Evolutionary conservation across 2,797 vertebrate genomes (phyloP), one percentile per base, ranked within the genome.

Genomic region (Sebastes hubbsi): DNA sequence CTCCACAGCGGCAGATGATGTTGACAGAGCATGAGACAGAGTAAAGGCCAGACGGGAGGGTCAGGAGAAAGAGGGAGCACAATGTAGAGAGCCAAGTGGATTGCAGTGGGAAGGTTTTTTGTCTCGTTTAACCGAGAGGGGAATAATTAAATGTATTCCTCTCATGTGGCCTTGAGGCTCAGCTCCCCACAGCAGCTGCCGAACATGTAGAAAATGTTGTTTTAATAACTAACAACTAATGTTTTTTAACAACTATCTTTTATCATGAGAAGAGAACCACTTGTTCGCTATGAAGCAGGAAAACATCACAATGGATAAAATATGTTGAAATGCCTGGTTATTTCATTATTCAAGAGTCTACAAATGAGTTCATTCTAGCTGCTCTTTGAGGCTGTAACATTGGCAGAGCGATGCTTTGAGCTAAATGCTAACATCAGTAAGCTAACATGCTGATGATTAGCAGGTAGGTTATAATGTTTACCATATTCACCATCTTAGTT

Each of bases 21-120:
- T 90, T 92, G 90, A 91, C 87, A 89, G 92, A 91, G 86, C 79
- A 92, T 85, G 88, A 92, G 88, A 92, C 80, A 22, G 87, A 86
- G 81, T 75, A 85, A 89, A 89, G 86, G 87, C 78, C 80, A 86
- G 90, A 82, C 76, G 52, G 83, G 77, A 82, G 78, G 85, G 78
- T 88, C 65, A 69, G 86, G 85, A 78, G 86, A 86, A 83, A 89
- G 82, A 84, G 67, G 73, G 71, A 42, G 84, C 69, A 86, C 87
- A 84, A 87, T 80, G 73, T 58, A 34, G 75, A 82, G 83, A 84
- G 76, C 18, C 80, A 87, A 87, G 91, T 82, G 86, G 83, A 81
- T 59, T 78, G 74, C 72, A 61, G 86, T 64, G 83, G 80, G 82
- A 84, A 84, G 88, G 83, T 87, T 92, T 72, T 91, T 91, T 91